Conservation (phyloP, 2,888 invertebrate genomes). For the Ochropleura leucogaster region DNA sequence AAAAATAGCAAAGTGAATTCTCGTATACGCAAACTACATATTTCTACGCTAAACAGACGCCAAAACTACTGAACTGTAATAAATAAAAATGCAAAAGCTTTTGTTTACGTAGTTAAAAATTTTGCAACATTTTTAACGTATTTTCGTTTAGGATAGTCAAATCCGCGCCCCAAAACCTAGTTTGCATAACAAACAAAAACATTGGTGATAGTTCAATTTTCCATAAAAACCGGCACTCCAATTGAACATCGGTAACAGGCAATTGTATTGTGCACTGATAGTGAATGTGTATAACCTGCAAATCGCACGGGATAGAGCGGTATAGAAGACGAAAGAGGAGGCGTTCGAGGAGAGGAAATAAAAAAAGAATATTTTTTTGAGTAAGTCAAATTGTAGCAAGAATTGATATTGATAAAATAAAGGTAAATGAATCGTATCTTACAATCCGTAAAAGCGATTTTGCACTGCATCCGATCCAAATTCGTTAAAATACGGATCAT, state of each 20-base stretch:
- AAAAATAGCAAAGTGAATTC: background rate
- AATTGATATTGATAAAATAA: background rate
- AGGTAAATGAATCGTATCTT: background rate
- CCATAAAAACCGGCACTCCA: conserved; percentile 21
- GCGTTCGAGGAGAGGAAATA: background rate
- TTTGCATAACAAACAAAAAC: conserved; percentile 41
- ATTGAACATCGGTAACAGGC: conserved; percentile 29
- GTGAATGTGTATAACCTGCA: background rate
- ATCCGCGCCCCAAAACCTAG: conserved; percentile 18
- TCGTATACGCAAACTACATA: background rate
- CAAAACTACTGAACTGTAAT: background rate
- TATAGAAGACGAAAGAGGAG: background rate
- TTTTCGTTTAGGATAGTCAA: conserved; percentile 22
- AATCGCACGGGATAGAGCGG: background rate
- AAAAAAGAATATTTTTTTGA: too few relatives aligned
- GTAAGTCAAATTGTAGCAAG: background rate
- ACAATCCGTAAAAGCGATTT: too few relatives aligned
- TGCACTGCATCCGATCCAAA: too few relatives aligned
- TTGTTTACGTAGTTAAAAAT: background rate
- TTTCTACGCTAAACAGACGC: background rate
- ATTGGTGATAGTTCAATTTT: conserved; percentile 41
- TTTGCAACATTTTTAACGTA: conserved; percentile 5
- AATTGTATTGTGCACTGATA: conserved; percentile 19
- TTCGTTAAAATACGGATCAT: too few relatives aligned
- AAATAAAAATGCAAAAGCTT: background rate